Conservation (phyloP, 1,140 invertebrate species). For the Stegodyphus mimosarum region DNA sequence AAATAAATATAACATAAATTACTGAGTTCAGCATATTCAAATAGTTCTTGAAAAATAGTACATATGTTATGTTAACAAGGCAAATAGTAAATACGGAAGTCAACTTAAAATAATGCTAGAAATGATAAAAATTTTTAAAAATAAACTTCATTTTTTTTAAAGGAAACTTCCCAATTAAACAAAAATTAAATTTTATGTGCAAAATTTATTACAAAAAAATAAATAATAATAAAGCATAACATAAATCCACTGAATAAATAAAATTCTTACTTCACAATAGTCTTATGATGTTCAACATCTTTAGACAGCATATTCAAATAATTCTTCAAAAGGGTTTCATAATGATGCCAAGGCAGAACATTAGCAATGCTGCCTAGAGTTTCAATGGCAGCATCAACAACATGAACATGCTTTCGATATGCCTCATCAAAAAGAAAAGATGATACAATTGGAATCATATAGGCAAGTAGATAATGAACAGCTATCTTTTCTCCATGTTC, state of each 20-base stretch:
- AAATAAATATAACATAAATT: too few relatives aligned
- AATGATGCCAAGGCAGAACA: constrained; percentile 87
- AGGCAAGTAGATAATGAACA: constrained; percentile 80
- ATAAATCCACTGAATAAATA: neutral
- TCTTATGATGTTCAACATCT: constrained; percentile 81
- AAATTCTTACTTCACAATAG: constrained; percentile 72
- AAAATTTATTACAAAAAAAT: neutral
- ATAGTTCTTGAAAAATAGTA: too few relatives aligned
- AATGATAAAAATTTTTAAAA: too few relatives aligned
- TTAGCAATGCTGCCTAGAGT: constrained; percentile 79
- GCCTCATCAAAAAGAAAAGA: constrained; percentile 83
- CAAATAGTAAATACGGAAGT: too few relatives aligned
- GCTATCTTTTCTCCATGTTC: constrained; percentile 73
- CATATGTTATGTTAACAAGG: too few relatives aligned
- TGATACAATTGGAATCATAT: constrained; percentile 85
- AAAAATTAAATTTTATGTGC: neutral
- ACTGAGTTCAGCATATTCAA: too few relatives aligned
- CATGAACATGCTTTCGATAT: constrained; percentile 79
- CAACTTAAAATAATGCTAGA: too few relatives aligned
- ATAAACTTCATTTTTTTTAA: too few relatives aligned
- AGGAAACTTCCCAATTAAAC: neutral
- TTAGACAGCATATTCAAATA: constrained; percentile 81
- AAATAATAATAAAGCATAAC: too few relatives aligned
- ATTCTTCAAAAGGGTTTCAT: constrained; percentile 81
- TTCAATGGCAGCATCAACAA: constrained; percentile 83